These are phyloP conservation scores for Lamproptera curius DNA, from an alignment of 2,888 invertebrate genomes.

Conservation along the genomic window DNA sequence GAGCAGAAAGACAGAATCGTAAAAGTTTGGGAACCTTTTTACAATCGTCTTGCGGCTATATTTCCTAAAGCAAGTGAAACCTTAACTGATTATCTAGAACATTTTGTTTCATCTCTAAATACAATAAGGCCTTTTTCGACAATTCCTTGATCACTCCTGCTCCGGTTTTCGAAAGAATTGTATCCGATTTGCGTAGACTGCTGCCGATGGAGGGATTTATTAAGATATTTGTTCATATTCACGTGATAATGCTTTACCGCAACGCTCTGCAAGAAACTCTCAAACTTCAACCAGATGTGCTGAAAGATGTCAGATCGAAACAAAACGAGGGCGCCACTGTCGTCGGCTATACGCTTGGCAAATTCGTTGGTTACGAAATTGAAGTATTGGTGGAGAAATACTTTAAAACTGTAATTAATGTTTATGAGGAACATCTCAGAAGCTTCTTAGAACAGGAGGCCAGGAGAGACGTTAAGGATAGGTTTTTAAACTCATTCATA, in stretches of 20 bases:
- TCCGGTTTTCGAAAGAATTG: conserved; percentile 39
- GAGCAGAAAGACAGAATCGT: conserved; percentile 33
- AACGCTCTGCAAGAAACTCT: conserved; percentile 41
- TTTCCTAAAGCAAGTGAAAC: conserved; percentile 16
- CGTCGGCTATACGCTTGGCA: conserved; percentile 44
- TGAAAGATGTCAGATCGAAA: conserved; percentile 31
- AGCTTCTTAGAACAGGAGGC: conserved; percentile 31
- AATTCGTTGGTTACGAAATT: conserved; percentile 40
- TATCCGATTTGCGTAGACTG: conserved; percentile 35
- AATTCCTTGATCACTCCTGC: conserved; percentile 34
- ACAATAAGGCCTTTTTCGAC: conserved; percentile 41
- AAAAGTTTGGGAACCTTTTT: conserved; percentile 35
- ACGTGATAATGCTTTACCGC: conserved; percentile 48
- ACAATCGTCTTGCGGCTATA: conserved; percentile 33
- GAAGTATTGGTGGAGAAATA: conserved; percentile 35
- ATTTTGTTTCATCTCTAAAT: conserved; percentile 38
- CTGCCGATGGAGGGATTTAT: conserved; percentile 44
- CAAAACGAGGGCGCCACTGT: conserved; percentile 34
- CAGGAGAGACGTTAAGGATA: conserved; percentile 12
- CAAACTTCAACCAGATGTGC: conserved; percentile 37
- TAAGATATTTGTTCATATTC: conserved; percentile 35
- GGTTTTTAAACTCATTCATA: conserved; percentile 24
- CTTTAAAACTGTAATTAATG: conserved; percentile 40
- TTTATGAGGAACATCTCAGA: conserved; percentile 34
- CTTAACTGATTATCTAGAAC: conserved; percentile 26